A percentile compares a stretch with the other conserved stretches of the same genome.
Evolutionary conservation across 2,888 invertebrate genomes (phyloP).

Genomic region (Aphodius sticticus): DNA sequence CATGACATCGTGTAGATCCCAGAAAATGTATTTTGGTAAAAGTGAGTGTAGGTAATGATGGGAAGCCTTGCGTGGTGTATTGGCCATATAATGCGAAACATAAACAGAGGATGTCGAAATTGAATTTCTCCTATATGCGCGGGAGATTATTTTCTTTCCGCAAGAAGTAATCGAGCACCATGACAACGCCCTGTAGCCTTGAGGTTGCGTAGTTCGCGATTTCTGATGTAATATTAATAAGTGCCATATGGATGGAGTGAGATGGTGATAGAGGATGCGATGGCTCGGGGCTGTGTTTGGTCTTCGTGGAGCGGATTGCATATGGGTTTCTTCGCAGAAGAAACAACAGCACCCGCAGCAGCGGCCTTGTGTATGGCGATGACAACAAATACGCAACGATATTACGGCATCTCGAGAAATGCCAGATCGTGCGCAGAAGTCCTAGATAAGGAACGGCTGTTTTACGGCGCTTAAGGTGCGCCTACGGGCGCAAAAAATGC

Average conservation of each 20-base stretch:
- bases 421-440: slow-evolving; percentile 14
- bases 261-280: slow-evolving; percentile 46
- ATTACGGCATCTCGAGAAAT: slow-evolving; percentile 33
- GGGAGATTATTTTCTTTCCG: slow-evolving; percentile 49
- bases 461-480: slow-evolving; percentile 29
- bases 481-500: slow-evolving; percentile 9
- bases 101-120: slow-evolving; percentile 41
- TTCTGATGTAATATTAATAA: slow-evolving; percentile 51
- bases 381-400: slow-evolving; percentile 38
- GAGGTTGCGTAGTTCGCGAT: slow-evolving; percentile 46
- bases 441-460: slow-evolving; percentile 25
- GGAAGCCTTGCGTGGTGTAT: too few relatives aligned
- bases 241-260: slow-evolving; percentile 46
- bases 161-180: slow-evolving; percentile 48
- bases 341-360: neutral
- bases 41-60: too few relatives aligned
- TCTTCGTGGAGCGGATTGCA: slow-evolving; percentile 43
- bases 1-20: too few relatives aligned
- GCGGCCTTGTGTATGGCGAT: slow-evolving; percentile 26
- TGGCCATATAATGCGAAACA: too few relatives aligned
- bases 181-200: slow-evolving; percentile 52
- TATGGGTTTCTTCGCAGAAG: slow-evolving; percentile 28
- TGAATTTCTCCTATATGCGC: slow-evolving; percentile 47
- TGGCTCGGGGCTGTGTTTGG: slow-evolving; percentile 41
- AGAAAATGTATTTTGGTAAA: too few relatives aligned